Base-by-base conservation (phyloP, 2,888 invertebrate species). In the Ptilodon capucinus region DNA sequence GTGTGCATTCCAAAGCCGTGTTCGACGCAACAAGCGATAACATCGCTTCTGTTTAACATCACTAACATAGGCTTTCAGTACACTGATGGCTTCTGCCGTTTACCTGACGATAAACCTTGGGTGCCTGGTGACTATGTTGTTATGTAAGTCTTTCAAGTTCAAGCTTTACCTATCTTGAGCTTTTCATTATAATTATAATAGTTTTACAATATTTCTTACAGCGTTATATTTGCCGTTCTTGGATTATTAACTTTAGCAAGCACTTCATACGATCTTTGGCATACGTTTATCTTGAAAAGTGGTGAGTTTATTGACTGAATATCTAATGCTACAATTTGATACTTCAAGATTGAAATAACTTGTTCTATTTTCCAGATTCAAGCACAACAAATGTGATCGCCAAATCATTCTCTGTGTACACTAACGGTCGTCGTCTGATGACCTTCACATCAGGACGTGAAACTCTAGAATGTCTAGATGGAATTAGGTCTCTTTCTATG, bases 391-490 rank as follows among this genome's bases (percentile, higher is more conserved):
- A 46, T 25, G 35, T 16, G 11, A 4, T 65, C 1, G 44, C 32
- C 4, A 44, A 23, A 28, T 57, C 52, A 2, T 76, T 74, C 47
- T 79, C 79, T 0, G 52, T 76, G 2, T 76, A 78, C 35, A 76
- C 82, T 0, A 89, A 89, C 53, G 69, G 75, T 0, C 65, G 60
- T 30, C 76, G 77, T 5, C 52, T 87, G 3, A 61, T 83, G 7
- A 71, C 66, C 4, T 75, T 75, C 34, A 60, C 58, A 1, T 57
- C 65, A 1, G 62, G 58, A 11, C 54, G 75, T 2, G 68, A 68
- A n/a, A 62, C 77, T 9, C 55, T 89, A 42, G 61, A 75, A n/a
- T 86, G 87, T 57, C 54, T 89, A 18, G 76, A 86, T 55, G 89
- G 88, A 0, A 71, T 90, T 7, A 68, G 84, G 50, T 63, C 78